Base-by-base conservation (phyloP, 2,797 vertebrate species). In the Limosa lapponica region DNA sequence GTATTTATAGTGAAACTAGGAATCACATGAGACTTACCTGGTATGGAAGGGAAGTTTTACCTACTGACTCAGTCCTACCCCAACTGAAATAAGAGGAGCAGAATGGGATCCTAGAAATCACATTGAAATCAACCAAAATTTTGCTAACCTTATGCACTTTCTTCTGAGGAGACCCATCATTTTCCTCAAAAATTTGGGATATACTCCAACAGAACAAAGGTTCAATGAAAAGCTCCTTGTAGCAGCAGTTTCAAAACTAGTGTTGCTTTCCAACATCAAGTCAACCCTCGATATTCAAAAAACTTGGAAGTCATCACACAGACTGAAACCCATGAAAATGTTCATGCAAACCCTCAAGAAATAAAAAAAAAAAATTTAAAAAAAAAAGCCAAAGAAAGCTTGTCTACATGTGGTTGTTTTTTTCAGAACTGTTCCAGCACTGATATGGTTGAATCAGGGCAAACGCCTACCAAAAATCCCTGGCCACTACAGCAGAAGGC, bases 221-320 rank as follows among this genome's bases (percentile, higher is more conserved):
- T 18, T 69, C 37, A 39, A 6, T 34, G 32, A 83, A 67, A 91
- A 90, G 48, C n/a, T 75, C 72, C 55, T 36, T 49, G 20, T 30
- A 77, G 51, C 46, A 70, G 36, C 6, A 48, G 43, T 90, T 87
- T 90, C 70, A 89, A 80, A 67, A 91, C 8, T 11, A 39, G 23
- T 5, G 16, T 23, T 71, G 9, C 48, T 61, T 92, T 87, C 36
- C 44, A 74, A 20, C 16, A 25, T 3, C 4, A 4, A 74, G 34
- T 61, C 67, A 71, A 61, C 13, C 8, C 13, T 83, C 5, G 1
- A 30, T 11, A 52, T 54, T 57, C 55, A 70, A 36, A 32, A 86
- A 72, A 32, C 25, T n/a, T 44, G 4, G 7, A 77, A 71, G 16
- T 52, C 18, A 32, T 1, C 0, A 1, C 27, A 16, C 1, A 7